Evolutionary conservation across 2,888 invertebrate genomes (phyloP), one percentile per base, ranked within the genome.

Genomic region (Acanthopleura granulata): DNA sequence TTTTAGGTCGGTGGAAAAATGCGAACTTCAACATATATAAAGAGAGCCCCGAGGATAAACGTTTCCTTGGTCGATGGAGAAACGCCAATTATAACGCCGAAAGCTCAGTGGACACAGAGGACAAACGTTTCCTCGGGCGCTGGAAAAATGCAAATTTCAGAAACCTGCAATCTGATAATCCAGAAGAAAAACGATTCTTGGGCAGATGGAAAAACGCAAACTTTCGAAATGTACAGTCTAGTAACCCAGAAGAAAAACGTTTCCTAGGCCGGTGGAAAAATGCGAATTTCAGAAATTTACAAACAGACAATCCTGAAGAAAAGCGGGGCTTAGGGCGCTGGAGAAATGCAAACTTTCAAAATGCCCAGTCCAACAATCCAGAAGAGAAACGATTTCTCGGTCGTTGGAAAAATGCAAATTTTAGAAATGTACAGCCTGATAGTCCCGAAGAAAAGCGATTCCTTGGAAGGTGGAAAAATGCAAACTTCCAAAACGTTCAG

Each of bases 141-240:
- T 71, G 71, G 71, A 71, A 49, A 25, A 71, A 71, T 18, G 71
- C 71, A n/a, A 71, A 71, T 25, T 71, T 29, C 71, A 29, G 71
- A 49, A 22, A 49, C 40, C 1, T 16, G n/a, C n/a, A 22, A 14
- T 3, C 15, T 6, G 30, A 29, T 11, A 71, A 40, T 9, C 29
- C 66, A 22, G 66, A 66, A 25, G 71, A 71, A 71, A 71, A 71
- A 27, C 30, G 71, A 1, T 71, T 71, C 25, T 22, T 71, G n/a
- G 71, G 71, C 16, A 16, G 71, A 49, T 71, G 71, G 71, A 71
- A 49, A 49, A 71, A 71, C 25, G 71, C 49, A 30, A 71, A 71
- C 14, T 71, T 18, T 9, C 1, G n/a, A 25, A 49, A 29, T 22
- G 18, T 16, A 16, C 40, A 71, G 6, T 40, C 71, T 16, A 22